Evolutionary conservation across 2,888 invertebrate species (phyloP).

Genomic region (Eucera pruinosa): DNA sequence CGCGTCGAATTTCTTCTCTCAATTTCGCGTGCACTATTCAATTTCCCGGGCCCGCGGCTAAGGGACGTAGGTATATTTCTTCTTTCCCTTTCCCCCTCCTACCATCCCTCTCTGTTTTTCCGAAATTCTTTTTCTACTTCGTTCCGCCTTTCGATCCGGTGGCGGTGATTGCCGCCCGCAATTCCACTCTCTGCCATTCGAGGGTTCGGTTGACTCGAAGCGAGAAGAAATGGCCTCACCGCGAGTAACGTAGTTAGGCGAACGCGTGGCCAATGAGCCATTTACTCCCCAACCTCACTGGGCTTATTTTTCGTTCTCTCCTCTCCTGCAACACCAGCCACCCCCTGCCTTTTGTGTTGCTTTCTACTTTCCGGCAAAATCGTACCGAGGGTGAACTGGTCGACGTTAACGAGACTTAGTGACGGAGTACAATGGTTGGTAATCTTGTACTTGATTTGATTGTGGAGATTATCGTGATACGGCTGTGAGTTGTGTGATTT

Average conservation of each 20-base stretch:
- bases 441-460: background rate
- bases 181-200: conserved; percentile 53
- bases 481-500: background rate
- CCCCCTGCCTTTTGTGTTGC: conserved; percentile 28
- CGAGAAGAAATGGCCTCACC: conserved; percentile 76
- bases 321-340: conserved; percentile 25
- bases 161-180: conserved; percentile 68
- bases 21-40: conserved; percentile 79
- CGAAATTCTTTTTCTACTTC: conserved; percentile 28
- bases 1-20: conserved; percentile 79
- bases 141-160: conserved; percentile 18
- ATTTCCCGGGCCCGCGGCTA: conserved; percentile 78
- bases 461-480: background rate
- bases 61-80: conserved; percentile 68
- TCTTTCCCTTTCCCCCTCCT: background rate
- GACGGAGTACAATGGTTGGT: background rate
- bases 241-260: conserved; percentile 80
- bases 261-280: conserved; percentile 81
- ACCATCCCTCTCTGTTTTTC: conserved; percentile 32
- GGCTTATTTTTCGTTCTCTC: conserved; percentile 72
- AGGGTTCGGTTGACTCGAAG: conserved; percentile 57
- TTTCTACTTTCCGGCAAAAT: background rate
- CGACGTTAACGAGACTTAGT: background rate
- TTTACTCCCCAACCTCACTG: conserved; percentile 76
- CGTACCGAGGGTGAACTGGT: background rate